phyloP scores from a whole-genome alignment of 2,113 vertebrate genomes.

The Abramis brama region DNA sequence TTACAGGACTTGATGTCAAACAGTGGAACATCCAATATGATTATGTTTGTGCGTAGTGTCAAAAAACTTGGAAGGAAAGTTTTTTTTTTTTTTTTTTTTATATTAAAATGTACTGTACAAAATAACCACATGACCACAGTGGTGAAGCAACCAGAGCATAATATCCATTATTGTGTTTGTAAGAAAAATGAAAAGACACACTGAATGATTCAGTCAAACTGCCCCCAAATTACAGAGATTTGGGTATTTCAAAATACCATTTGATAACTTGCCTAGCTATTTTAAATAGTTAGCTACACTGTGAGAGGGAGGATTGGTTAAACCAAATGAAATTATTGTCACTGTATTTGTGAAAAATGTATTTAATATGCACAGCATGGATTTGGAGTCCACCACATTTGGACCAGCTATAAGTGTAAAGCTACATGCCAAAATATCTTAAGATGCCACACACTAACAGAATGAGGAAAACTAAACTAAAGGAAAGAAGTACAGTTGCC shows the following conservation, averaged over 20 bases:
- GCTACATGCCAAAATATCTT: neutral
- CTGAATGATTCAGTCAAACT: neutral
- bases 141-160: neutral
- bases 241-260: neutral
- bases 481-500: slow-evolving; percentile 9
- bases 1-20: slow-evolving; percentile 43
- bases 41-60: neutral
- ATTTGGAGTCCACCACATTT: neutral
- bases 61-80: neutral
- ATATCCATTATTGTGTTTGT: neutral
- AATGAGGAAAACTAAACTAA: slow-evolving; percentile 6
- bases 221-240: neutral
- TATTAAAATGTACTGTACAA: neutral
- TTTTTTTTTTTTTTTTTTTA: neutral
- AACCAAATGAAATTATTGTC: neutral
- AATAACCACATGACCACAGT: neutral
- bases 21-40: neutral
- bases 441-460: neutral
- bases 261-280: neutral
- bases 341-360: neutral
- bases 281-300: neutral
- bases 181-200: neutral
- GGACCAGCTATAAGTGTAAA: slow-evolving; percentile 4
- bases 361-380: neutral
- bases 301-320: neutral